Conservation (phyloP, 2,888 invertebrate genomes). For the Camptogramma bilineatum region DNA sequence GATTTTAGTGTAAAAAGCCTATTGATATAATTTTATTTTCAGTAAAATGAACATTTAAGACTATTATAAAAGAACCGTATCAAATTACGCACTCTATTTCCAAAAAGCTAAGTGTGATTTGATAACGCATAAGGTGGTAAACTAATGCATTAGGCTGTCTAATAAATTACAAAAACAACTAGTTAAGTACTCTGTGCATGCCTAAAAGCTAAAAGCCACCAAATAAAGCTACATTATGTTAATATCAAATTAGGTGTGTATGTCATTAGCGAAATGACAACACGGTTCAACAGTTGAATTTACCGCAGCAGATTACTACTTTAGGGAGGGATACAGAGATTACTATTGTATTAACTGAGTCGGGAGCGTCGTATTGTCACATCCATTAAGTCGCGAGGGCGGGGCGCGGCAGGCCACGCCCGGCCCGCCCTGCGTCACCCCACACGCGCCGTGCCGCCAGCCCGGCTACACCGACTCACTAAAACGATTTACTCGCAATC, state of each 20-base stretch:
- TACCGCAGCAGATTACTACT: constrained; percentile 57
- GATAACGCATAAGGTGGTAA: too few relatives aligned
- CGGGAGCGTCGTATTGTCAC: constrained; percentile 83
- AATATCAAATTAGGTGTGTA: constrained; percentile 18
- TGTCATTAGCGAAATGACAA: constrained; percentile 31
- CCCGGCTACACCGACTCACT: constrained; percentile 59
- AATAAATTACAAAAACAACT: too few relatives aligned
- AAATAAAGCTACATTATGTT: neutral
- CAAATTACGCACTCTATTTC: too few relatives aligned
- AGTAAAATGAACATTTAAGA: too few relatives aligned
- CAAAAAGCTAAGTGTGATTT: too few relatives aligned
- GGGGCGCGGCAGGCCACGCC: constrained; percentile 67
- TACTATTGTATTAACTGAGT: constrained; percentile 69
- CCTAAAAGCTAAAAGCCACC: neutral
- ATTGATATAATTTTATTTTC: too few relatives aligned
- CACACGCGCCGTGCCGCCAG: constrained; percentile 51
- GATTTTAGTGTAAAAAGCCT: too few relatives aligned
- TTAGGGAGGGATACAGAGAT: constrained; percentile 75
- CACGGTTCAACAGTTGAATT: constrained; percentile 30
- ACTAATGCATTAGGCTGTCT: too few relatives aligned
- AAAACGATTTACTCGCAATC: constrained; percentile 79
- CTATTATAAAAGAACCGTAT: too few relatives aligned
- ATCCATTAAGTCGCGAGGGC: constrained; percentile 79
- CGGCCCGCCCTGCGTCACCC: constrained; percentile 56
- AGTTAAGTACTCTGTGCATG: neutral